Base-by-base conservation (phyloP, 2,797 vertebrate species). In the Lepilemur ruficaudatus region DNA sequence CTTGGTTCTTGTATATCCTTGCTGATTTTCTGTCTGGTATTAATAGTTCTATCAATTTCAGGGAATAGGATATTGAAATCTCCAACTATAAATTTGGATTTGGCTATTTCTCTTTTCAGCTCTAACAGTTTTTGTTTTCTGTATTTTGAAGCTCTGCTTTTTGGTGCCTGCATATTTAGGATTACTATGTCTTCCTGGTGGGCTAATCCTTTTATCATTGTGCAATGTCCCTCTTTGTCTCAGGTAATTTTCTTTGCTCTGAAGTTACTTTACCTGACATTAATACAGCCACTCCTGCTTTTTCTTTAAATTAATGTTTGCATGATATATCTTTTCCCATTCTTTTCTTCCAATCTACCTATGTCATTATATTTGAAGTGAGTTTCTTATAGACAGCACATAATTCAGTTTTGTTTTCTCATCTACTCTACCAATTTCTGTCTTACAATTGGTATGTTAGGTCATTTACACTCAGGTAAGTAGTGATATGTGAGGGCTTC, bases 21-120 rank as follows among this genome's bases (percentile, higher is more conserved):
- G 17, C 17, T 1, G 22, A 52, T 22, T 73, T 80, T 32, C 65
- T 46, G 12, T 50, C 63, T 59, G 12, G 25, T 28, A 12, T 28
- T 41, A 7, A 4, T 0, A 38, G 22, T 22, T n/a, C 4, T 5
- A 59, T 5, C 14, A 30, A 5, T 4, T 13, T 48, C 38, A 2
- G 18, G 1, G 55, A 25, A n/a, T 17, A 48, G 9, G 28, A 2
- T 0, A 6, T 4, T 38, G 48, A 75, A 18, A 7, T 38, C 76
- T 12, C 20, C 38, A 18, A 7, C 18, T 14, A 0, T 30, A 18
- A 0, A 46, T 67, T 65, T 43, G 57, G 67, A 18, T 23, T 30
- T 55, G 67, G 12, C 67, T 18, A 14, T 35, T 35, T 72, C 14
- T n/a, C 35, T 73, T 55, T 81, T 15, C 25, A 46, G 57, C 43